Conservation (phyloP, 2,797 vertebrate genomes). For the Cynodonichthys magdalenae region DNA sequence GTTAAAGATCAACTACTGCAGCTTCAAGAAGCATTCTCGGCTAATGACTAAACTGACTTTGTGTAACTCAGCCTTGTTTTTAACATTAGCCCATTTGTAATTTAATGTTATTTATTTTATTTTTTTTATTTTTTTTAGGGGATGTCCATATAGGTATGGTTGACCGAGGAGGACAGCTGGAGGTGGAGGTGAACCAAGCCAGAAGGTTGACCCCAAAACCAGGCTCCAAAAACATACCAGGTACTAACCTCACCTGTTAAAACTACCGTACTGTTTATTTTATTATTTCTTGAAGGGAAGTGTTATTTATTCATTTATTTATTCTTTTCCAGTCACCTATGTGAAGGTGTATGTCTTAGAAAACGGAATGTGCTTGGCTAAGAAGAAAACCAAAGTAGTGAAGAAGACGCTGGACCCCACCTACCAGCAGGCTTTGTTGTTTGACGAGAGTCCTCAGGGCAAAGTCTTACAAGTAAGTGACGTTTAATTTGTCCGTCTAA, state of each 20-base stretch:
- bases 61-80: not conserved
- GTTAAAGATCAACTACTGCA: slow-evolving; percentile 43
- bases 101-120: not conserved
- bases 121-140: slow-evolving; percentile 72
- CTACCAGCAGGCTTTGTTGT: slow-evolving; percentile 95
- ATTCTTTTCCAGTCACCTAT: slow-evolving; percentile 86
- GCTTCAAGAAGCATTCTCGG: not conserved
- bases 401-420: slow-evolving; percentile 94
- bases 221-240: slow-evolving; percentile 92
- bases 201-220: slow-evolving; percentile 91
- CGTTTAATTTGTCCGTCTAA: not conserved
- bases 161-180: slow-evolving; percentile 93
- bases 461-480: slow-evolving; percentile 91
- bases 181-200: slow-evolving; percentile 96
- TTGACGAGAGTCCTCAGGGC: slow-evolving; percentile 95
- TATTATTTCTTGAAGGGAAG: not conserved
- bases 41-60: not conserved
- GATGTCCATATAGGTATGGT: slow-evolving; percentile 91
- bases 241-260: slow-evolving; percentile 67
- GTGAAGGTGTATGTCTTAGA: slow-evolving; percentile 96
- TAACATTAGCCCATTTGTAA: not conserved
- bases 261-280: not conserved
- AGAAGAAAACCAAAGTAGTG: slow-evolving; percentile 96
- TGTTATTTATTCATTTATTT: not conserved
- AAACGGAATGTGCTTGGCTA: slow-evolving; percentile 92